Evolutionary conservation across 2,797 vertebrate genomes (phyloP).

Genomic region (Pyrocephalus nanus): DNA sequence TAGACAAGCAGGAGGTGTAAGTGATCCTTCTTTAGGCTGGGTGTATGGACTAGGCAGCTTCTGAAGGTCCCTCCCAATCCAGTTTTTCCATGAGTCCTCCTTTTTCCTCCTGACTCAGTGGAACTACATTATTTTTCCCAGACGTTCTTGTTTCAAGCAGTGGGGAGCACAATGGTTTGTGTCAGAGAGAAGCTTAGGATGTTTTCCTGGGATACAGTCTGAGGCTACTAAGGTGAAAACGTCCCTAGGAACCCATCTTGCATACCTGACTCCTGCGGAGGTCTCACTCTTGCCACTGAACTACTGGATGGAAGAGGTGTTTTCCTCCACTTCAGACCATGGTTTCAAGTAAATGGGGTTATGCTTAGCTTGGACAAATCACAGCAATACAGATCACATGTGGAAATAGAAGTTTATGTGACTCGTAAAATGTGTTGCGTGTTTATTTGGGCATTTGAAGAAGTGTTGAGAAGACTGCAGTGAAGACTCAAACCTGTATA

Average conservation of each 20-base stretch:
- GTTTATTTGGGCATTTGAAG: not conserved
- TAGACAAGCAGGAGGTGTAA: not conserved
- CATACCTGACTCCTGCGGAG: not conserved
- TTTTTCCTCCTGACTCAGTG: not conserved
- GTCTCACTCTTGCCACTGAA: not conserved
- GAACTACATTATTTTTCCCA: not conserved
- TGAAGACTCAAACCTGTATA: not conserved
- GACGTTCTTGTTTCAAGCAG: not conserved
- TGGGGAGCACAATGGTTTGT: not conserved
- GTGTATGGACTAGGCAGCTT: not conserved
- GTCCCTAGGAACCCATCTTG: not conserved
- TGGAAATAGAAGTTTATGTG: not conserved
- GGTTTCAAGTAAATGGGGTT: not conserved
- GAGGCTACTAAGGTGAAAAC: not conserved
- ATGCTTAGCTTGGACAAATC: not conserved
- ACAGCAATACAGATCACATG: not conserved
- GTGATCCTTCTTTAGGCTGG: not conserved
- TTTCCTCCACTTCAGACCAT: not conserved
- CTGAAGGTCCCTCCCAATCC: not conserved
- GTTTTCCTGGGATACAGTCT: not conserved
- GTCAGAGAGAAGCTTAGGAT: not conserved
- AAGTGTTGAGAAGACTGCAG: not conserved
- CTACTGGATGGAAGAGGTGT: not conserved
- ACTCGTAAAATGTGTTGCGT: not conserved
- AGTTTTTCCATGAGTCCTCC: not conserved